A percentile compares a stretch with the other conserved stretches of the same genome.
Evolutionary conservation across 2,888 invertebrate species (phyloP).

Genomic region (Sinelater perroti): DNA sequence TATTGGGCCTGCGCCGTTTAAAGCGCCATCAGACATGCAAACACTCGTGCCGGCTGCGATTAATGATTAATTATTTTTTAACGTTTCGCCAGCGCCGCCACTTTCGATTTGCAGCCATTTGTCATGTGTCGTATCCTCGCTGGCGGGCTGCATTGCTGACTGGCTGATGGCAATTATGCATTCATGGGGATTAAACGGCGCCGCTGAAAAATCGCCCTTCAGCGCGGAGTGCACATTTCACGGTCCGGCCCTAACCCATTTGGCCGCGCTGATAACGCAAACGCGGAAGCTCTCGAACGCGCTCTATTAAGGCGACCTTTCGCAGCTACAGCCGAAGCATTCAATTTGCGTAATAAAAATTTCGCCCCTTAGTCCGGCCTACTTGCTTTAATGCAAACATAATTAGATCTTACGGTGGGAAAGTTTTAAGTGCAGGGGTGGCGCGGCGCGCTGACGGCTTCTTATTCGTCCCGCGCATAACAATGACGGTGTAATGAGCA

Average conservation of each 20-base stretch:
- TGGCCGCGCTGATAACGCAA: no score
- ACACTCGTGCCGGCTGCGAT: not conserved
- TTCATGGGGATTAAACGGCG: not conserved
- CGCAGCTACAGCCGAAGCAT: no score
- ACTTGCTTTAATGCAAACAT: slow-evolving; percentile 38
- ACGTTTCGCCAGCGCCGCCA: not conserved
- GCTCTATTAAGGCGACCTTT: no score
- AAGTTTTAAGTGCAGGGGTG: slow-evolving; percentile 40
- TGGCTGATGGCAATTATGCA: slow-evolving; percentile 8
- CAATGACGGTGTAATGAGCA: slow-evolving; percentile 32
- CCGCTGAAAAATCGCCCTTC: slow-evolving; percentile 3
- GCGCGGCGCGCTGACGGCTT: slow-evolving; percentile 16
- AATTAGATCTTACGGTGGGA: slow-evolving; percentile 35
- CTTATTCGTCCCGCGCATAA: slow-evolving; percentile 21
- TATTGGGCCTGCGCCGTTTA: no score
- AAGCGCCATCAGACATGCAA: no score
- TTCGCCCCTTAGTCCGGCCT: slow-evolving; percentile 27
- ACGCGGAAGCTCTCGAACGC: no score
- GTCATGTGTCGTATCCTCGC: slow-evolving; percentile 7
- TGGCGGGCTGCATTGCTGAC: not conserved
- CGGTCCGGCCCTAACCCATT: no score
- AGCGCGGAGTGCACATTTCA: not conserved
- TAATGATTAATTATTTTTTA: slow-evolving; percentile 14
- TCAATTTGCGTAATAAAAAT: slow-evolving; percentile 26
- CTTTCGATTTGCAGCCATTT: slow-evolving; percentile 7